Percentiles rank a stretch among this genome's conserved stretches.
Conservation (phyloP, 2,113 vertebrate species). For the rabbit (Oryctolagus cuniculus) region mOryCun1.1 NC_091439.1:94464001-94464500, state of each 20-base stretch:
- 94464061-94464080: too few species aligned
- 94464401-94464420: not conserved
- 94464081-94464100: too few species aligned
- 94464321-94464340: not conserved
- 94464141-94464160: too few species aligned
- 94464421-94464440: not conserved
- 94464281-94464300: not conserved
- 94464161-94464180: too few species aligned
- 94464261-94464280: not conserved
- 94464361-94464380: not conserved
- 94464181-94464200: too few species aligned
- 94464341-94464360: not conserved
- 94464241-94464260: conserved; percentile 60
- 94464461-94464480: not conserved
- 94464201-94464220: too few species aligned
- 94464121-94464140: too few species aligned
- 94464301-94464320: not conserved
- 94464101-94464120: too few species aligned
- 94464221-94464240: too few species aligned
- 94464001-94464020: too few species aligned
- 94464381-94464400: not conserved
- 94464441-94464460: not conserved
- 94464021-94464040: too few species aligned
- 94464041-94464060: too few species aligned
- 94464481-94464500: not conserved